Evolutionary conservation across 2,797 vertebrate species (phyloP), one percentile per base, ranked within the genome.

Genomic region (Acanthornis magna): DNA sequence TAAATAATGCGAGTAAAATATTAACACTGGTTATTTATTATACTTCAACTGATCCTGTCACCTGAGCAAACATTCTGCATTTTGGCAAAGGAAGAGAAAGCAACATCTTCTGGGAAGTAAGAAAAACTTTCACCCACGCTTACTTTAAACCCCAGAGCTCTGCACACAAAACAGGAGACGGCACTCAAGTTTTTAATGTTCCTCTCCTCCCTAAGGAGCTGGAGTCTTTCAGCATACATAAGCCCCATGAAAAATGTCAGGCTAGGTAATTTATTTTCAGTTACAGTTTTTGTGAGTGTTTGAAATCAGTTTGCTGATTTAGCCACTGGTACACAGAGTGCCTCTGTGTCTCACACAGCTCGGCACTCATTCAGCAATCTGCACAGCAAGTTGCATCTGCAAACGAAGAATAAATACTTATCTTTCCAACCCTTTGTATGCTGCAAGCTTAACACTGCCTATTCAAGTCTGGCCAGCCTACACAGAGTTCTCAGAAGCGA

Each of bases 261-360:
- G 45, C 80, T 63, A 57, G 76, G 65, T 93, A 86, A 95, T 95
- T 91, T 95, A 81, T 88, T 96, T 94, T 38, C 91, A 84, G 94
- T 88, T 89, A 43, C 5, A 26, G 50, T 51, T 84, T 93, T 57
- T 86, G 67, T 57, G 66, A 50, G 70, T 16, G 55, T 70, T 89
- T 93, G 66, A 83, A 92, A 93, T 60, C 8, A 4, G 73, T 85
- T 74, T 96, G 93, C 93, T 93, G 93, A 94, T 93, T 79, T 85
- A 95, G 91, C 80, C 90, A 77, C 63, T 36, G 77, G 66, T 60
- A 78, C 62, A 61, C 5, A 32, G 32, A 88, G 40, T n/a, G 48
- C 36, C 78, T 88, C 43, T 74, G 70, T 42, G 48, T 42, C 89
- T 90, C 67, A 13, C 78, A 29, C 38, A 86, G 88, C 77, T 94